Percentiles rank a stretch among this genome's conserved stretches.
These are phyloP conservation scores for Drosophila fungiperda DNA, from an alignment of 2,888 invertebrate genomes.

Conservation along the genomic window DNA sequence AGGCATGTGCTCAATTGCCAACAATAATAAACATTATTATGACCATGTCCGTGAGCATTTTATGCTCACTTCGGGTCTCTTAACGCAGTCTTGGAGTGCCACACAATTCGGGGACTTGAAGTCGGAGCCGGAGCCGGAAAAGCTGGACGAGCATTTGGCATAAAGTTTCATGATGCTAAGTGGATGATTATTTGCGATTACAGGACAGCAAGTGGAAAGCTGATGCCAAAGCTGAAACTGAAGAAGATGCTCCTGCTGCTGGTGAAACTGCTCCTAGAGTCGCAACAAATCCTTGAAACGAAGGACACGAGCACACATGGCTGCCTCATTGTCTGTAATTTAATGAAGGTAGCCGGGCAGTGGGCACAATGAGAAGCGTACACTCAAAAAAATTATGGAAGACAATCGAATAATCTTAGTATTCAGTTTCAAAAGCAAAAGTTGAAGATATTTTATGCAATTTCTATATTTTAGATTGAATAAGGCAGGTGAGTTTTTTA, in stretches of 20 bases:
- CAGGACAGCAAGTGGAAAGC: constrained; percentile 48
- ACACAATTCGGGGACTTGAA: not conserved
- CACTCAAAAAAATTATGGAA: not conserved
- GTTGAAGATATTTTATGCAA: too few relatives aligned
- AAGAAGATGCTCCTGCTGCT: not conserved
- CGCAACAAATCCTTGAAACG: constrained; percentile 63
- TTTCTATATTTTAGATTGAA: too few relatives aligned
- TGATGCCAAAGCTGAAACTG: constrained; percentile 3
- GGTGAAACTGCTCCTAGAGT: constrained; percentile 18
- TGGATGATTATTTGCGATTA: constrained; percentile 82
- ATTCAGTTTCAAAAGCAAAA: not conserved
- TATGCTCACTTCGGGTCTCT: constrained; percentile 60
- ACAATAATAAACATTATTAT: constrained; percentile 76
- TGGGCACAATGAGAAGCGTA: not conserved
- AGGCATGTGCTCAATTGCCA: constrained; percentile 54
- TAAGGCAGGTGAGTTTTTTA: too few relatives aligned
- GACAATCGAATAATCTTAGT: not conserved
- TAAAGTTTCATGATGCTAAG: constrained; percentile 77
- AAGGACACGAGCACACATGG: constrained; percentile 65
- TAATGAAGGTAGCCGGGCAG: constrained; percentile 56
- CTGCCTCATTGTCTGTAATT: constrained; percentile 51
- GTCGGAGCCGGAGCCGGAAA: not conserved
- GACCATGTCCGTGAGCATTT: constrained; percentile 60
- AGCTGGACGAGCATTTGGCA: constrained; percentile 58
- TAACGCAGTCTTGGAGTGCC: constrained; percentile 38